Evolutionary conservation across 2,113 vertebrate genomes (phyloP).

Genomic region (Alethe diademata): DNA sequence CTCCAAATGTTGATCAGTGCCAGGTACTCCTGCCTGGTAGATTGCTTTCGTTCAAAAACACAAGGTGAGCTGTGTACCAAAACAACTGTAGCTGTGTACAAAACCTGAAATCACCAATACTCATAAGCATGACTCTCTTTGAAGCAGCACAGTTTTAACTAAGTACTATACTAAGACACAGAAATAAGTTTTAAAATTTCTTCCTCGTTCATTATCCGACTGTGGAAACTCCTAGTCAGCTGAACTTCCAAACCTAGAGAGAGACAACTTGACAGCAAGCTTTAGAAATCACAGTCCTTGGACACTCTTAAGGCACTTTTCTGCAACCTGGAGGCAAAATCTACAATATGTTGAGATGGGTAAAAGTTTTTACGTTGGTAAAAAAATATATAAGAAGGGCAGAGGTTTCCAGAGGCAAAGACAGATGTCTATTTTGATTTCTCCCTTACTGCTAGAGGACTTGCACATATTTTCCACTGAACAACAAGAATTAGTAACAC

Average conservation of each 20-base stretch:
- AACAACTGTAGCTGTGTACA: not conserved
- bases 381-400: not conserved
- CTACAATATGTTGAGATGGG: not conserved
- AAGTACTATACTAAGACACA: not conserved
- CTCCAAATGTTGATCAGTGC: not conserved
- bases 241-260: not conserved
- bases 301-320: not conserved
- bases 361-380: not conserved
- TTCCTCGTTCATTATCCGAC: not conserved
- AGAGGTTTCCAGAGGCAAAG: slow-evolving; percentile 30
- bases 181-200: not conserved
- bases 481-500: not conserved
- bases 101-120: not conserved
- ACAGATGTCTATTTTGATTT: not conserved
- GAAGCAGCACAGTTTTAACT: not conserved
- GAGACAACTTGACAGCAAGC: not conserved
- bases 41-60: not conserved
- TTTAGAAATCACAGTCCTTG: not conserved
- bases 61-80: not conserved
- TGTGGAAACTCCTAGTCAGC: not conserved
- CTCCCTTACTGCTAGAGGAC: not conserved
- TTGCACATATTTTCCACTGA: not conserved
- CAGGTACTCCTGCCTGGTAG: not conserved
- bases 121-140: not conserved
- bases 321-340: not conserved